A percentile compares a stretch with the other conserved stretches of the same genome.
These are phyloP conservation scores for Drosophila tristis DNA, from an alignment of 1,140 invertebrate genomes.

Conservation along the genomic window DNA sequence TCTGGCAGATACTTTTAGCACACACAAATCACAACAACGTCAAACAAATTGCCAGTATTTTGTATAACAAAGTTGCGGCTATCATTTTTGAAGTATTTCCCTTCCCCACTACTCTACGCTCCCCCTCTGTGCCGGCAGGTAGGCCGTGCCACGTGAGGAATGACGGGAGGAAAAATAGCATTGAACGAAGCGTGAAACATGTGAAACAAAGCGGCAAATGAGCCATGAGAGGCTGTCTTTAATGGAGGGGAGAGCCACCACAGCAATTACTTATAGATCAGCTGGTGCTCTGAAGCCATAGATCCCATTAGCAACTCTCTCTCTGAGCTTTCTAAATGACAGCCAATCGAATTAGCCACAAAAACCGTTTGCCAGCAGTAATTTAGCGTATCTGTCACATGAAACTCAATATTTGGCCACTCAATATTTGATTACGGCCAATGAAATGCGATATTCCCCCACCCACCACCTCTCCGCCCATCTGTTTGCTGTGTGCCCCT, in stretches of 20 bases:
- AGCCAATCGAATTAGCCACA: conserved; percentile 44
- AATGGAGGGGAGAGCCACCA: neutral
- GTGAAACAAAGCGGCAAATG: conserved; percentile 65
- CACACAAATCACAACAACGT: conserved; percentile 53
- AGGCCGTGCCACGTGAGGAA: conserved; percentile 1
- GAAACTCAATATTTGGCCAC: conserved; percentile 51
- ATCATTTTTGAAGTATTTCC: conserved; percentile 35
- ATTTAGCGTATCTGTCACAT: conserved; percentile 53
- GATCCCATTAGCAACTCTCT: too few relatives aligned
- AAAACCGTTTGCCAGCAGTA: conserved; percentile 43
- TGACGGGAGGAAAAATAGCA: neutral
- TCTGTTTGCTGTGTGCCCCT: neutral
- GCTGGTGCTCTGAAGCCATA: neutral
- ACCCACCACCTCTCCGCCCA: too few relatives aligned
- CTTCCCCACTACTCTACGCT: neutral
- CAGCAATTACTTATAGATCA: conserved; percentile 33
- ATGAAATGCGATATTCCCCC: conserved; percentile 32
- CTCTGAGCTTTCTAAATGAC: conserved; percentile 22
- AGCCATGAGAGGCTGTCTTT: conserved; percentile 47
- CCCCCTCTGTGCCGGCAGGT: conserved; percentile 35
- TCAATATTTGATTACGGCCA: conserved; percentile 78
- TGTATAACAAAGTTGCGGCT: conserved; percentile 67
- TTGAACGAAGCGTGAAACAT: conserved; percentile 62
- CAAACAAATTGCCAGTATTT: conserved; percentile 70
- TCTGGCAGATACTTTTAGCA: conserved; percentile 54